Base-by-base conservation (phyloP, 2,113 vertebrate genomes). In the Psilopsiagon aymara region DNA sequence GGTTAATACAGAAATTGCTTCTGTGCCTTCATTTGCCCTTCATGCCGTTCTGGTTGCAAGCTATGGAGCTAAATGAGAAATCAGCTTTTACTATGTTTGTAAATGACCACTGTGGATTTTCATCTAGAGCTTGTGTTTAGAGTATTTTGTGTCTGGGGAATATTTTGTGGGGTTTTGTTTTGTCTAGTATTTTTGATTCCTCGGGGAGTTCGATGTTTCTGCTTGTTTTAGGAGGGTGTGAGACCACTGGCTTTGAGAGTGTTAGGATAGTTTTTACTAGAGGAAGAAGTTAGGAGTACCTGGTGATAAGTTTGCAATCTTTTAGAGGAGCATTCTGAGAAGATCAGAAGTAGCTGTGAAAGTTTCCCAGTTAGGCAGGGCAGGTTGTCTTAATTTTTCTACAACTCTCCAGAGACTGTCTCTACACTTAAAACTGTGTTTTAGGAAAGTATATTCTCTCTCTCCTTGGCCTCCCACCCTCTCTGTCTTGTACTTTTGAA, bases 401-500 rank as follows among this genome's bases (percentile, higher is more conserved):
- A 9, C 41, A 83, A 43, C 44, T 60, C 49, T 29, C 6, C 11
- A 31, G 29, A 8, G 15, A 24, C 57, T 46, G 7, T 46, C 5
- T 71, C 11, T 57, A 31, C n/a, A 31, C 52, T 1, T 37, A 73
- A 68, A 75, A 62, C 5, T 55, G 15, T 1, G 5, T 85, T 90
- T 90, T 64, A 24, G 10, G 8, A 4, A 79, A 92, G 7, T 57
- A 52, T 70, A 3, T 51, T 77, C 1, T 4, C 10, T 82, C 7
- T 25, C 8, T 27, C 5, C 3, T 11, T 43, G 5, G 5, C 7
- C 5, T 4, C 6, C 5, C 6, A 2, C 6, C 3, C 5, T 2
- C 5, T 43, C 44, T 3, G 3, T 51, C 10, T 11, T 62, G 17
- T 33, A 39, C 23, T 85, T 71, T 27, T 57, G 44, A 86, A 85